phyloP scores from a whole-genome alignment of 2,797 vertebrate species.

The Rhynchonycteris naso region DNA sequence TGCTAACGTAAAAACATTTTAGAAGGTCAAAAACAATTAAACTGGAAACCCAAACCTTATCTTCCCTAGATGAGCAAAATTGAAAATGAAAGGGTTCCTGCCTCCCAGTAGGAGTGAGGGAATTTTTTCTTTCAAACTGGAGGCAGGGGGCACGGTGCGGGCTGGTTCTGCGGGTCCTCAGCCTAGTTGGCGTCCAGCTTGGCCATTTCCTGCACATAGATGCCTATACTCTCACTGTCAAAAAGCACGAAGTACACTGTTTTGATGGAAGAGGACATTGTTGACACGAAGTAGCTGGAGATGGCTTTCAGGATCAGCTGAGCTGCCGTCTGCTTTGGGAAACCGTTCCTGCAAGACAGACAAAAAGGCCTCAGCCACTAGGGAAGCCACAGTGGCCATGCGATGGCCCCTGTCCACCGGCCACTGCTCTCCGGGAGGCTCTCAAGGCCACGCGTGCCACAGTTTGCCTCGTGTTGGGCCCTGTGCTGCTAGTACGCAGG shows the following conservation, averaged over 20 bases:
- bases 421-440: not conserved
- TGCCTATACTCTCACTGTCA: conserved; percentile 98
- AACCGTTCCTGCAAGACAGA: conserved; percentile 91
- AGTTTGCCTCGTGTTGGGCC: not conserved
- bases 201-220: conserved; percentile 99
- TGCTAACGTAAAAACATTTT: conserved; percentile 88
- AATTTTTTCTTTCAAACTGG: conserved; percentile 72
- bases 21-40: conserved; percentile 84
- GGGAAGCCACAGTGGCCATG: fast-evolving
- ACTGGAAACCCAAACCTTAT: conserved; percentile 81
- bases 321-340: conserved; percentile 97
- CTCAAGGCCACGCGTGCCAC: fast-evolving
- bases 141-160: conserved; percentile 61
- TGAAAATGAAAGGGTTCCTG: conserved; percentile 81
- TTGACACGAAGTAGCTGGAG: conserved; percentile 97
- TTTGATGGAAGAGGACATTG: conserved; percentile 99
- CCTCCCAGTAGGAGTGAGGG: conserved; percentile 70
- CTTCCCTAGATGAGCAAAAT: conserved; percentile 84
- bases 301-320: conserved; percentile 99
- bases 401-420: fast-evolving
- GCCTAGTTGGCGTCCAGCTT: conserved; percentile 95
- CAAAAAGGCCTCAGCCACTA: not conserved
- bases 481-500: no score
- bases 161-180: conserved; percentile 69
- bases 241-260: conserved; percentile 98